These are phyloP conservation scores for Danionella cerebrum DNA, from an alignment of 2,113 vertebrate genomes.

Conservation along the genomic window DNA sequence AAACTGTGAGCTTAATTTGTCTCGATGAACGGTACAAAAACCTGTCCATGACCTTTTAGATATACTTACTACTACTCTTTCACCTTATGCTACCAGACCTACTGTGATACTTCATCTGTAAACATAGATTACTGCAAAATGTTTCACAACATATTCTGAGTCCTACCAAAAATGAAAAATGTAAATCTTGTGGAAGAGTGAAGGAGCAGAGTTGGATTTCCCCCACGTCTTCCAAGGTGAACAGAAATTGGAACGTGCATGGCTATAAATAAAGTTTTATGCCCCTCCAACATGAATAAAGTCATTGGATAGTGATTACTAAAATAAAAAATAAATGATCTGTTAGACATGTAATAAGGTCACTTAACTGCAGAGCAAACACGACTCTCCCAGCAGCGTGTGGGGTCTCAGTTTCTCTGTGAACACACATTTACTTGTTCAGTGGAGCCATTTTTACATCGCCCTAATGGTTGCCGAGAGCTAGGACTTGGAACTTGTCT, in stretches of 20 bases:
- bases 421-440: conserved; percentile 9
- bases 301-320: not conserved
- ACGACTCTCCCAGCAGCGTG: conserved; percentile 3
- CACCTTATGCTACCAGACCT: no score
- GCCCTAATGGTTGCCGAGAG: not conserved
- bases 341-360: conserved; percentile 5
- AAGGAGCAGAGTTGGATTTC: no score
- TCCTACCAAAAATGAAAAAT: no score
- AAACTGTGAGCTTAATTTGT: no score
- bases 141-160: no score
- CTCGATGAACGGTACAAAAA: no score
- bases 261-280: conserved; percentile 9
- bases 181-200: no score
- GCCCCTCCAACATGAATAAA: conserved; percentile 8
- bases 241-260: not conserved
- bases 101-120: no score
- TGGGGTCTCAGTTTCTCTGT: not conserved
- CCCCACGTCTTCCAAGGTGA: no score
- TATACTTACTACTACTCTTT: no score
- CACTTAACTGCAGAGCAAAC: not conserved
- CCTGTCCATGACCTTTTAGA: no score
- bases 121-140: no score
- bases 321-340: conserved; percentile 18
- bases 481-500: not conserved
- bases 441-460: conserved; percentile 14